Base-by-base conservation (phyloP, 2,888 invertebrate genomes). In the Leucoma salicis region DNA sequence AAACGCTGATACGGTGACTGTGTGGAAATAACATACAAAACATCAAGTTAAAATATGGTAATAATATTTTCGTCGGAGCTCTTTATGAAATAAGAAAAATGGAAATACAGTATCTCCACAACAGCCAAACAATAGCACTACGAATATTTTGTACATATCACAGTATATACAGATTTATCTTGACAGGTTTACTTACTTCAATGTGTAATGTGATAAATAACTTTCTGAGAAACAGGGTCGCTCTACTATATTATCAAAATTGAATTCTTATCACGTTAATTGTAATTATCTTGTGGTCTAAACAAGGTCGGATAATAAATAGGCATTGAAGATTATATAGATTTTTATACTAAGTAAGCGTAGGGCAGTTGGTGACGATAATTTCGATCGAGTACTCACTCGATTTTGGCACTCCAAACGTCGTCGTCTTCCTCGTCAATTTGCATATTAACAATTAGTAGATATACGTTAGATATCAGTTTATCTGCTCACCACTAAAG, bases 111-210 rank as follows among this genome's bases (percentile, higher is more conserved):
- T 29, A 13, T 10, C n/a, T 48, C 59, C 57, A 59, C 55, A 67
- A 57, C 58, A 58, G 59, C 65, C 56, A 70, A 77, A 81, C 77
- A 81, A 80, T 69, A 71, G 70, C 72, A 63, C 62, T 62, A 63
- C 66, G 60, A n/a, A 60, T 64, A 59, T n/a, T n/a, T n/a, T 70
- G 70, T 60, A 72, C 74, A 85, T 81, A 86, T 25, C n/a, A 25
- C 18, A 18, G 11, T 21, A 27, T 79, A 79, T 54, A 67, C 64
- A 60, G 49, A 53, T 63, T 82, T 87, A 87, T 88, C 87, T 82
- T 82, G 86, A 84, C 82, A 82, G 74, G 82, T 87, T 85, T 86
- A 72, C 82, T 70, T 68, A 70, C 71, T 68, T 59, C 66, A 51
- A 51, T 58, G 55, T 67, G 62, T 54, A 64, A 66, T 69, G 69